These are phyloP conservation scores for Cryptophagus acutangulus DNA, from an alignment of 2,888 invertebrate genomes.

Conservation along the genomic window DNA sequence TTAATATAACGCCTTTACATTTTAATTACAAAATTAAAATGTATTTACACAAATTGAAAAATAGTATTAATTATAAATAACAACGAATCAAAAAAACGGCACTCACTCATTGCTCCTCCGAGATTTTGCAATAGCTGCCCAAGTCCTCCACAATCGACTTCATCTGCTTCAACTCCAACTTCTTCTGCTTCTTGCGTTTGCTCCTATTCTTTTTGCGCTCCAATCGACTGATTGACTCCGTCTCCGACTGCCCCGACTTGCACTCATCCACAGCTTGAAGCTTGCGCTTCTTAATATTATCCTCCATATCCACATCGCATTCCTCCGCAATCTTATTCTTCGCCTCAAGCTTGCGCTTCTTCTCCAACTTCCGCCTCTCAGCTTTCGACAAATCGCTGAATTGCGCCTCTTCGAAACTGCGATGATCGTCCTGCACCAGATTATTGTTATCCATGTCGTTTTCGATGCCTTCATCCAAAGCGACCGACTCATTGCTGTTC, in stretches of 20 bases:
- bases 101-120: conserved; percentile 37
- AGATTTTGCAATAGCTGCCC: conserved; percentile 40
- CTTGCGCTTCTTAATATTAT: conserved; percentile 37
- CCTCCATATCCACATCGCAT: conserved; percentile 21
- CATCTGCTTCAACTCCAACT: conserved; percentile 33
- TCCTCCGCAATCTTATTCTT: conserved; percentile 25
- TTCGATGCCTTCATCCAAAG: conserved; percentile 39
- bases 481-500: conserved; percentile 26
- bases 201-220: conserved; percentile 29
- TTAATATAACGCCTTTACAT: too few species aligned
- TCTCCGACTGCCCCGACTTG: conserved; percentile 23
- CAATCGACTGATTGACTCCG: conserved; percentile 22
- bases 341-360: conserved; percentile 36
- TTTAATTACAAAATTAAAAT: too few species aligned
- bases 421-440: conserved; percentile 32
- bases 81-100: too few species aligned
- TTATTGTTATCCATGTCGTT: conserved; percentile 36
- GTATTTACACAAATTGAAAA: too few species aligned
- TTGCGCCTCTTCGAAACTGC: conserved; percentile 38
- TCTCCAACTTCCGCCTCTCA: conserved; percentile 39
- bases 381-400: conserved; percentile 39
- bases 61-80: too few species aligned
- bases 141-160: conserved; percentile 38
- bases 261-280: conserved; percentile 28
- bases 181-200: conserved; percentile 30